A percentile compares a stretch with the other conserved stretches of the same genome.
Evolutionary conservation across 2,113 vertebrate species (phyloP).

Genomic region (Dipodomys merriami): DNA sequence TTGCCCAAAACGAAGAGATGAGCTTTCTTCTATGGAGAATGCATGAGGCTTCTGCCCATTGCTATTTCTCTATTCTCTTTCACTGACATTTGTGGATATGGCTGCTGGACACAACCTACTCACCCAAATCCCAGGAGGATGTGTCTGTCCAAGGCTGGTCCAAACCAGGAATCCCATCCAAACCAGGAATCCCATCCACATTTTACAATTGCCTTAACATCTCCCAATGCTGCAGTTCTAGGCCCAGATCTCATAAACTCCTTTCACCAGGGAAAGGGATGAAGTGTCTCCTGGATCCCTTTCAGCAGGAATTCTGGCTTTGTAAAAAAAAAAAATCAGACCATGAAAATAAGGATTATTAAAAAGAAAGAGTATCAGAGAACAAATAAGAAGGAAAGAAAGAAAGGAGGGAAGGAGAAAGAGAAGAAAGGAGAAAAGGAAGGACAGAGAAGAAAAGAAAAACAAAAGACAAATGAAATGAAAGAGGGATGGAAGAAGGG

Average conservation of each 20-base stretch:
- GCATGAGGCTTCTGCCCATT: background rate
- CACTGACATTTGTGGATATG: background rate
- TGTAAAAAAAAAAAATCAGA: conserved; percentile 74
- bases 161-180: background rate
- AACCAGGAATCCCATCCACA: conserved; percentile 4
- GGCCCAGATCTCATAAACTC: conserved; percentile 58
- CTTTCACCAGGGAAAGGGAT: conserved; percentile 63
- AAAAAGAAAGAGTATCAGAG: background rate
- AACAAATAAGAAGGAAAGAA: too few relatives aligned
- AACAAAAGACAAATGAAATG: too few relatives aligned
- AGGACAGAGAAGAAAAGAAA: too few relatives aligned
- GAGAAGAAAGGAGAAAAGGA: background rate
- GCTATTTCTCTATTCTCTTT: background rate
- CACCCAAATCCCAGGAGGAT: too few relatives aligned
- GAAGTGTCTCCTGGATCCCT: conserved; percentile 16
- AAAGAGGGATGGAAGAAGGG: too few relatives aligned
- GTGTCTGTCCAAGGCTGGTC: background rate
- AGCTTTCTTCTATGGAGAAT: background rate
- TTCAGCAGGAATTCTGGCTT: conserved; percentile 71
- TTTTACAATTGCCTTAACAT: background rate
- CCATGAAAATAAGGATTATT: conserved; percentile 66
- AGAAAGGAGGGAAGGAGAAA: too few relatives aligned
- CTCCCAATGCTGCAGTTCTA: background rate
- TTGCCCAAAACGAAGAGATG: background rate
- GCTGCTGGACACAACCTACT: too few relatives aligned